A percentile compares a stretch with the other conserved stretches of the same genome.
Conservation (phyloP, 2,797 vertebrate genomes). For the Sternarchorhynchus goeldii region DNA sequence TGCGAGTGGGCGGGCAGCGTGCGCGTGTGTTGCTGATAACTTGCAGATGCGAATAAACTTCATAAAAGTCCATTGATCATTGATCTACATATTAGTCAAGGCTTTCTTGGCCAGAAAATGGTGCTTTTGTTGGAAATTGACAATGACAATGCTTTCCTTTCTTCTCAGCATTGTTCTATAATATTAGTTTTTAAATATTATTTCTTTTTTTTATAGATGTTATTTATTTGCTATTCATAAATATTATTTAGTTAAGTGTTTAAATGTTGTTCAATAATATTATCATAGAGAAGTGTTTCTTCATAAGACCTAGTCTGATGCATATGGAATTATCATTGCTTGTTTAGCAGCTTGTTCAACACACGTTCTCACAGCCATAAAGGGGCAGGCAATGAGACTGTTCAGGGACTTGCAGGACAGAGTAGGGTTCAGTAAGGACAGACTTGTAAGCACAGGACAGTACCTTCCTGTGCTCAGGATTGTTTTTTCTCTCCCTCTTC, state of each 20-base stretch:
- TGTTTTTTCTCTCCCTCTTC: background rate
- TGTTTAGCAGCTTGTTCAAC: background rate
- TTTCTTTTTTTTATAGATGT: no score
- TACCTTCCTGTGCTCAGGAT: background rate
- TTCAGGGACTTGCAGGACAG: slow-evolving; percentile 42
- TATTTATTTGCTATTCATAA: no score
- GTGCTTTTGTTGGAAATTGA: background rate
- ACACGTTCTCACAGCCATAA: slow-evolving; percentile 68
- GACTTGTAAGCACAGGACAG: background rate
- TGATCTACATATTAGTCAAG: background rate
- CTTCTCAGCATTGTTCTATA: no score
- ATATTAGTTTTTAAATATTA: no score
- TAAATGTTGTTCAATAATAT: no score
- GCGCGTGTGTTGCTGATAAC: slow-evolving; percentile 14
- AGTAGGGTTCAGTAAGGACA: slow-evolving; percentile 52
- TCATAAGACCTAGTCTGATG: no score
- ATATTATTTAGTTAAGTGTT: no score
- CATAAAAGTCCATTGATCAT: background rate
- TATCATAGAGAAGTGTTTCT: no score
- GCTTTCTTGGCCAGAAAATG: background rate
- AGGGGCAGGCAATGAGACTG: slow-evolving; percentile 63
- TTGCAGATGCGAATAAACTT: background rate
- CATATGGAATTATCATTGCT: background rate
- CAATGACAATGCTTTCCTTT: background rate
- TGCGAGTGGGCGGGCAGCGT: slow-evolving; percentile 19